Evolutionary conservation across 1,140 invertebrate genomes (phyloP).

Genomic region (Scaptomyza pallida): DNA sequence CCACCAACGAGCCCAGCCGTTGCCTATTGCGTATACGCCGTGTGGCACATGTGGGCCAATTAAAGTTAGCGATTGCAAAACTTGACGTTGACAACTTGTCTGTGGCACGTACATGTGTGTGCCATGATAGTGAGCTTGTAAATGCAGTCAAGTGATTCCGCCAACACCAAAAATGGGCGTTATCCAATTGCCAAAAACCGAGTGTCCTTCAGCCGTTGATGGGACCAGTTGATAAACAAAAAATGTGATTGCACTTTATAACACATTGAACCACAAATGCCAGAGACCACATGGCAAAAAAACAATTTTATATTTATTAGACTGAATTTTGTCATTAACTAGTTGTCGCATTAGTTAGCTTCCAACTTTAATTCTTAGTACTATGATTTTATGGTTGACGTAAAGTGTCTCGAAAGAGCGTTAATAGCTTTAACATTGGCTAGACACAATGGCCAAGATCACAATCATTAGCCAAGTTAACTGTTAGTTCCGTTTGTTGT

Average conservation of each 20-base stretch:
- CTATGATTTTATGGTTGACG: constrained; percentile 29
- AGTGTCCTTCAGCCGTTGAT: constrained; percentile 39
- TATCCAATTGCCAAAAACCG: not conserved
- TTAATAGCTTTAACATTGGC: constrained; percentile 62
- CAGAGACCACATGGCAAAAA: constrained; percentile 3
- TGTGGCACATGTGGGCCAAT: constrained; percentile 54
- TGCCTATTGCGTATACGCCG: constrained; percentile 39
- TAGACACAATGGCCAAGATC: constrained; percentile 59
- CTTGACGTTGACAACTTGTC: constrained; percentile 12
- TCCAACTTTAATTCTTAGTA: no score
- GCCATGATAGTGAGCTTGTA: constrained; percentile 66
- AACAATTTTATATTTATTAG: not conserved
- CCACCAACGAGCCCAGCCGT: constrained; percentile 3
- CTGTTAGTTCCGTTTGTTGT: constrained; percentile 5
- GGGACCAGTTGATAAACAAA: constrained; percentile 25
- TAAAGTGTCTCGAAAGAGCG: constrained; percentile 38
- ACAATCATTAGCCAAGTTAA: constrained; percentile 33
- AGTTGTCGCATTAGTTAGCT: no score
- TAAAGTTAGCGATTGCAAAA: constrained; percentile 27
- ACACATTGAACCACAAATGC: constrained; percentile 7
- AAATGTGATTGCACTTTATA: constrained; percentile 15
- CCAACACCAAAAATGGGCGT: constrained; percentile 8
- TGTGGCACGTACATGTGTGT: constrained; percentile 16
- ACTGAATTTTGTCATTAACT: constrained; percentile 5
- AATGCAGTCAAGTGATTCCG: constrained; percentile 34